A percentile compares a stretch with the other conserved stretches of the same genome.
phyloP scores from a whole-genome alignment of 2,888 invertebrate genomes.

The Temnothorax ravouxi region DNA sequence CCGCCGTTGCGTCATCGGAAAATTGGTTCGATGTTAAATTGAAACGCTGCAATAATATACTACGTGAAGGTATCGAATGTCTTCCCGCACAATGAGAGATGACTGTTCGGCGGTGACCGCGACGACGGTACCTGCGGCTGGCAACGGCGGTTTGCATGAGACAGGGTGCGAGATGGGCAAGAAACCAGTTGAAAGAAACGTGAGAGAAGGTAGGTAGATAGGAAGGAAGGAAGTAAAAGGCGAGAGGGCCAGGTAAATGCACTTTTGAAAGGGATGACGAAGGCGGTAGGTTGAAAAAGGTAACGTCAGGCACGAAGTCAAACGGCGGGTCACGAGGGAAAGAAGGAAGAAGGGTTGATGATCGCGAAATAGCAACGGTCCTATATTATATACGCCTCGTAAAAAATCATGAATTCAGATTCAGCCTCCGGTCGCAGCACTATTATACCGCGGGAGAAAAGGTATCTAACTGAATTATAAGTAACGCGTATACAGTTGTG shows the following conservation, averaged over 20 bases:
- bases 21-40: neutral
- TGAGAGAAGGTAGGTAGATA: conserved; percentile 44
- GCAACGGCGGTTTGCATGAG: conserved; percentile 64
- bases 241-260: conserved; percentile 65
- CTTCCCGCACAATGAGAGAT: neutral
- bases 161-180: conserved; percentile 42
- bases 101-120: neutral
- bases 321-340: neutral
- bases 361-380: conserved; percentile 33
- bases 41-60: neutral
- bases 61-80: neutral
- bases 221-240: conserved; percentile 36
- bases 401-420: neutral
- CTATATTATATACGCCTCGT: neutral
- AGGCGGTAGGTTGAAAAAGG: conserved; percentile 49
- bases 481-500: neutral
- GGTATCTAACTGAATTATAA: conserved; percentile 21
- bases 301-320: conserved; percentile 19
- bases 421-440: neutral
- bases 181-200: conserved; percentile 67
- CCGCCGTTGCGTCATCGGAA: neutral
- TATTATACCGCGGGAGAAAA: neutral
- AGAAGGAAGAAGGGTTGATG: conserved; percentile 51
- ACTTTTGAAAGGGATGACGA: conserved; percentile 66
- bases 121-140: conserved; percentile 44